Evolutionary conservation across 37 sponge, comb jelly and placozoan species (phyloP).

Genomic region (Hormiphora californensis): DNA sequence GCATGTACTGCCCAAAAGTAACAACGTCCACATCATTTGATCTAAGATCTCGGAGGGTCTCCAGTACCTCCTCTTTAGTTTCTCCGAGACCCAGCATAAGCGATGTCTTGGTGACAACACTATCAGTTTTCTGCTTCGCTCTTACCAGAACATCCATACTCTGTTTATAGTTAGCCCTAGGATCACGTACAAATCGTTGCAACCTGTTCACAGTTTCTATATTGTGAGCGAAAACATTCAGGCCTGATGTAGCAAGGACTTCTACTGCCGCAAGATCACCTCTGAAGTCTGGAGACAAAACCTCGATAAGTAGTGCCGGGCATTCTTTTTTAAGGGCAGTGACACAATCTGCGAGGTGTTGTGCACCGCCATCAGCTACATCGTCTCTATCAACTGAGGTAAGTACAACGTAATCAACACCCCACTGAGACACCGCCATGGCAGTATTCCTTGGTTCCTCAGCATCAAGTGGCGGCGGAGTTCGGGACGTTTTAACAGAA

Average conservation of each 20-base stretch:
- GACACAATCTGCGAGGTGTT: slow-evolving; percentile 90
- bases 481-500: slow-evolving; percentile 91
- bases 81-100: slow-evolving; percentile 99
- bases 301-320: slow-evolving; percentile 78
- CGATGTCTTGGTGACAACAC: slow-evolving; percentile 90
- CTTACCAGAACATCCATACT: slow-evolving; percentile 78
- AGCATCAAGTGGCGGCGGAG: slow-evolving; percentile 92
- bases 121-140: slow-evolving; percentile 69
- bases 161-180: slow-evolving; percentile 91
- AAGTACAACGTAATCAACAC: slow-evolving; percentile 90
- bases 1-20: slow-evolving; percentile 98
- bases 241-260: slow-evolving; percentile 71
- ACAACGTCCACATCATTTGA: slow-evolving; percentile 87
- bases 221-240: slow-evolving; percentile 98
- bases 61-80: slow-evolving; percentile 79
- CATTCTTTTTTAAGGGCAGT: slow-evolving; percentile 72
- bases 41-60: slow-evolving; percentile 78
- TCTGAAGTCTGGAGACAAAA: slow-evolving; percentile 90
- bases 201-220: slow-evolving; percentile 88
- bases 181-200: slow-evolving; percentile 94
- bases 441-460: slow-evolving; percentile 91
- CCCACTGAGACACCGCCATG: slow-evolving; percentile 70
- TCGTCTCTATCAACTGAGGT: slow-evolving; percentile 99
- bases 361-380: slow-evolving; percentile 80
- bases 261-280: slow-evolving; percentile 71